Conservation (phyloP, 1,140 invertebrate genomes). For the Triops cancriformis region DNA sequence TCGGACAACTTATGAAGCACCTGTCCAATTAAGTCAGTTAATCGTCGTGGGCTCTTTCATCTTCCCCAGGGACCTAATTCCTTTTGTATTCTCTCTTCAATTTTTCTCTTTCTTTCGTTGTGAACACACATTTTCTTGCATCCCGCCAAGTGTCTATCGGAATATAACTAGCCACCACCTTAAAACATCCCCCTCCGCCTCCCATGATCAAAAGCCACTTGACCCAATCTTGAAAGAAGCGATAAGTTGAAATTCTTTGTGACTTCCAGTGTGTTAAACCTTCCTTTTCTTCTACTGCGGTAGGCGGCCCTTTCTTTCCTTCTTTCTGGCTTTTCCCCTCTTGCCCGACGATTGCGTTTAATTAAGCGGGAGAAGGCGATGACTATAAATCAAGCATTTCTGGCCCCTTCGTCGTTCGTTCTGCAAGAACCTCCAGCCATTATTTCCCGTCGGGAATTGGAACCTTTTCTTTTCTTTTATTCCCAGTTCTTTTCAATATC, state of each 20-base stretch:
- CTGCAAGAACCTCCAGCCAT: too few relatives aligned
- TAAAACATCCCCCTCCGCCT: too few relatives aligned
- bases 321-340: too few relatives aligned
- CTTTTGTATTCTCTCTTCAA: background rate
- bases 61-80: background rate
- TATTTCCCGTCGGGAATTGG: too few relatives aligned
- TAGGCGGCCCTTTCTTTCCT: background rate
- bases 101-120: background rate
- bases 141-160: too few relatives aligned
- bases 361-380: background rate
- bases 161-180: too few relatives aligned
- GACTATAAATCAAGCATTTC: background rate
- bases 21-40: conserved; percentile 14
- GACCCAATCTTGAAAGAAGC: background rate
- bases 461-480: too few relatives aligned
- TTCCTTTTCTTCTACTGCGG: conserved; percentile 9
- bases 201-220: background rate
- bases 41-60: background rate
- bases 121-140: background rate
- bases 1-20: background rate
- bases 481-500: too few relatives aligned
- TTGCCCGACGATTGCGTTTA: background rate
- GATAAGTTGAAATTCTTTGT: background rate
- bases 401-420: too few relatives aligned
- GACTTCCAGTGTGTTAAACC: background rate